phyloP scores from a whole-genome alignment of 2,888 invertebrate species.

The Axea sp. region DNA sequence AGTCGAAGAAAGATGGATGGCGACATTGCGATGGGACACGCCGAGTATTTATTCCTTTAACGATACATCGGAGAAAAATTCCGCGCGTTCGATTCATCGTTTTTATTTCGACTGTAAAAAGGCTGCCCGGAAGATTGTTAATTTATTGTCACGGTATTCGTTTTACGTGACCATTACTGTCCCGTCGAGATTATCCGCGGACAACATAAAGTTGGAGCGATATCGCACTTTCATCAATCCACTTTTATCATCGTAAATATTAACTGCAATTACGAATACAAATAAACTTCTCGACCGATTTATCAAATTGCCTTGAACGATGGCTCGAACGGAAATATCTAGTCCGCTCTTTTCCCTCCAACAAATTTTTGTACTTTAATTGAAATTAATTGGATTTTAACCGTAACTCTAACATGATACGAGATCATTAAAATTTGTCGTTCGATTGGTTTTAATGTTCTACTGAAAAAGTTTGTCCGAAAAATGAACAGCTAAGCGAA shows the following conservation, averaged over 20 bases:
- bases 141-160: slow-evolving; percentile 34
- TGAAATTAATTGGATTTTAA: too few species aligned
- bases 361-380: too few species aligned
- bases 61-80: slow-evolving; percentile 50
- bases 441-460: too few species aligned
- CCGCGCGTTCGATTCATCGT: slow-evolving; percentile 16
- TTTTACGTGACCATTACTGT: slow-evolving; percentile 42
- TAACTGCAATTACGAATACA: slow-evolving; percentile 30
- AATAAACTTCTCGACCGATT: slow-evolving; percentile 14
- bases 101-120: slow-evolving; percentile 45
- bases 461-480: too few species aligned
- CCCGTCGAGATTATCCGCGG: slow-evolving; percentile 37
- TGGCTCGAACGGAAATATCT: too few species aligned
- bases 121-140: slow-evolving; percentile 40
- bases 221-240: slow-evolving; percentile 46
- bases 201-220: slow-evolving; percentile 20
- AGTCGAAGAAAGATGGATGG: slow-evolving; percentile 51
- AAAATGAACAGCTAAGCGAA: too few species aligned
- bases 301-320: slow-evolving; percentile 10
- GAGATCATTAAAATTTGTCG: too few species aligned
- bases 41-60: slow-evolving; percentile 50
- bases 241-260: slow-evolving; percentile 39
- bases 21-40: slow-evolving; percentile 44
- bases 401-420: too few species aligned
- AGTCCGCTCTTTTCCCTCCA: too few species aligned